Base-by-base conservation (phyloP, 2,888 invertebrate species). In the Diloba caeruleocephala region DNA sequence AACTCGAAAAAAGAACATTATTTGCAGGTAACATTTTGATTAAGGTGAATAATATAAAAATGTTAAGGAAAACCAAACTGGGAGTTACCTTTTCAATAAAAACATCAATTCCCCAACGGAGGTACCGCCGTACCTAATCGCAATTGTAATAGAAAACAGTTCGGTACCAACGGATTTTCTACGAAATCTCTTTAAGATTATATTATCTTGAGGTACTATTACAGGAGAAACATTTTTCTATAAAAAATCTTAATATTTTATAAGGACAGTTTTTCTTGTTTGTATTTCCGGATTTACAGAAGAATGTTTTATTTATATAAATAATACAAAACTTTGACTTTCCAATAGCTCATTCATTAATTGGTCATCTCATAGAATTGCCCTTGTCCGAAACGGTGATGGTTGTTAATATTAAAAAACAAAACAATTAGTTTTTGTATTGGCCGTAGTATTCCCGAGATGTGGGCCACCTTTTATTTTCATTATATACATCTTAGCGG, bases 121-220 rank as follows among this genome's bases (percentile, higher is more conserved):
- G 72, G 68, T 81, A 66, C 80, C 74, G 64, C 54, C 55, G 85
- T 78, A 74, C 81, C 71, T 76, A 78, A 84, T 84, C 75, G 70
- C 78, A 79, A 80, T 79, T 76, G 77, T 76, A 81, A 84, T 78
- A 71, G 74, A 81, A 62, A 71, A 77, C 58, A 65, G 49, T 50
- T 55, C 52, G 31, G 33, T 66, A 52, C 37, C 54, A 63, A 64
- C 15, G 61, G 45, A 46, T 57, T 74, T 72, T 60, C 54, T 37
- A 43, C 37, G 34, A 71, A 74, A 71, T 71, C 42, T 48, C 41
- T 51, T 38, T 23, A 29, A 33, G 49, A 44, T 21, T 25, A 6
- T 38, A 37, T 45, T 38, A 34, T 39, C 6, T 54, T 32, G 6
- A 34, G 13, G 1, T 43, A 21, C 10, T 15, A n/a, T n/a, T n/a